Conservation (phyloP, 2,113 vertebrate species). For the Chloropsis hardwickii region DNA sequence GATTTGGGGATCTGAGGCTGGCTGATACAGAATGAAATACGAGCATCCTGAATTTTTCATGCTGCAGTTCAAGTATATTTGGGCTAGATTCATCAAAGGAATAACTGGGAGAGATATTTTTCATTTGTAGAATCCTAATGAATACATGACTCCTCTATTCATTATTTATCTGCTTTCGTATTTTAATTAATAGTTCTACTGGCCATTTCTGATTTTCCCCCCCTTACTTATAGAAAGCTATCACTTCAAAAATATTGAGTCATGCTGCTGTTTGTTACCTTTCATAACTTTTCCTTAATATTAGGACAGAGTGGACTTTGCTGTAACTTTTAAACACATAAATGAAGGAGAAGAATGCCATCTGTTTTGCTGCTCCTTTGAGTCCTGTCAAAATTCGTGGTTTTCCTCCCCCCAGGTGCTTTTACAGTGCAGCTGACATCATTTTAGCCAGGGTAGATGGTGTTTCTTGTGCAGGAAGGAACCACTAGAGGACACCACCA, state of each 20-base stretch:
- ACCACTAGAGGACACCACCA: slow-evolving; percentile 47
- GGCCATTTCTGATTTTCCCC: not conserved
- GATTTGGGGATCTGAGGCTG: not conserved
- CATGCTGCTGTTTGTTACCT: not conserved
- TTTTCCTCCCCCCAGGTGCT: not conserved
- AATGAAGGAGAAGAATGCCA: not conserved
- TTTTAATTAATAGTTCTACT: slow-evolving; percentile 51
- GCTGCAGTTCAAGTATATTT: slow-evolving; percentile 59
- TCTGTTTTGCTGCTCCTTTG: not conserved
- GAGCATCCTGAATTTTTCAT: slow-evolving; percentile 60
- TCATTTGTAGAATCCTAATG: slow-evolving; percentile 63
- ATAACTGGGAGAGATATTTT: slow-evolving; percentile 55
- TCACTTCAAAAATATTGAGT: not conserved
- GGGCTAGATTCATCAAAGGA: slow-evolving; percentile 63
- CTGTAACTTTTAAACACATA: not conserved
- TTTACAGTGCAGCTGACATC: not conserved
- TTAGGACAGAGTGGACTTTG: not conserved
- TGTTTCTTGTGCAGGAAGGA: not conserved
- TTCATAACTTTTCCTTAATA: not conserved
- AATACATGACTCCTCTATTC: slow-evolving; percentile 18
- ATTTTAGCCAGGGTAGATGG: not conserved
- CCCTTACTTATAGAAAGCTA: slow-evolving; percentile 5
- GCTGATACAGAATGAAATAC: slow-evolving; percentile 29
- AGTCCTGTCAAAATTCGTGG: not conserved
- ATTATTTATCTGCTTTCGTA: slow-evolving; percentile 46